Base-by-base conservation (phyloP, 1,140 invertebrate genomes). In the Aphis gossypii region DNA sequence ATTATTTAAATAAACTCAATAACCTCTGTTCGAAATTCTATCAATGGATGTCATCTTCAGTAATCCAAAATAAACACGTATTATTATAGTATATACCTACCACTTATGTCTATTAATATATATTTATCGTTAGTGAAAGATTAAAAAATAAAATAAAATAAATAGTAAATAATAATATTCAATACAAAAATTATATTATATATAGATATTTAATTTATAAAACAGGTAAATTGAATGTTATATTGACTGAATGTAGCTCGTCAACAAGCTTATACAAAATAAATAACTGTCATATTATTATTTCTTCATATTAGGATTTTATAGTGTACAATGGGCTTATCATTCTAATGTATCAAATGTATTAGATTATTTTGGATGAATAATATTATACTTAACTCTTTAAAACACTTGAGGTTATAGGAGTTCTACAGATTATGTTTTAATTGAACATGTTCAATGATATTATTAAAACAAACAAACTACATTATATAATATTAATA, bases 1-100 rank as follows among this genome's bases (percentile, higher is more conserved):
- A n/a, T 14, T n/a, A n/a, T 14, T 76, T 76, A 2, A 76, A 76
- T 76, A 6, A 76, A 76, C 5, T n/a, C 1, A 76, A n/a, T 68
- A 18, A 76, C 0, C 60, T 0, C 5, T 18, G 60, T 0, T 3
- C 14, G 18, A n/a, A n/a, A 3, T n/a, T 14, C 30, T 1, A 76
- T 30, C 4, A n/a, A n/a, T 68, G 0, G 56, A 68, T 68, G 5
- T 1, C 14, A 0, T n/a, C 30, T 76, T n/a, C 30, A 18, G 4
- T 2, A n/a, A 76, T 5, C 4, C 14, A 18, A n/a, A 76, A 6
- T 11, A n/a, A 6, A n/a, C 14, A n/a, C 11, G 30, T 68, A 68
- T 54, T 54, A 3, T 11, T 30, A 60, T 30, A 9, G 4, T 25
- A 30, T 46, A 46, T 46, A 46, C 9, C 46, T 30, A 30, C 30